Conservation (phyloP, 1,140 invertebrate genomes). For the Nomia melanderi region DNA sequence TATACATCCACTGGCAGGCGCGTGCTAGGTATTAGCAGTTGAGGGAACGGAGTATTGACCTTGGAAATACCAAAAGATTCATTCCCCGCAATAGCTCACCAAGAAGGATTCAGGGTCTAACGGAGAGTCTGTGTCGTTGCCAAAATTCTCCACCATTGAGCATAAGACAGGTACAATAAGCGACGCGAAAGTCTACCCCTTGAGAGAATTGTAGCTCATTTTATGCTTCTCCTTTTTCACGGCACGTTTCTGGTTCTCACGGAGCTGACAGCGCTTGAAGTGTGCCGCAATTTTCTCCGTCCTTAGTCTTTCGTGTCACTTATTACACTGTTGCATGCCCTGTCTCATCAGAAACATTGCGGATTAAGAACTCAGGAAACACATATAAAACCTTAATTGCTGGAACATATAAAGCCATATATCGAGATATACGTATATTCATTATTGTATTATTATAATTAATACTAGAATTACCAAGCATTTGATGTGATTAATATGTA, state of each 20-base stretch:
- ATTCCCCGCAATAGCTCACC: not conserved
- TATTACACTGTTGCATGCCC: not conserved
- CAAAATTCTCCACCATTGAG: constrained; percentile 1
- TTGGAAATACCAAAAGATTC: not conserved
- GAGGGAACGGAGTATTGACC: not conserved
- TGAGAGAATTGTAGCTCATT: not conserved
- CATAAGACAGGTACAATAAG: constrained; percentile 6
- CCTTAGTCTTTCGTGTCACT: constrained; percentile 2
- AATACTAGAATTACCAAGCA: too few species aligned
- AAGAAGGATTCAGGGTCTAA: not conserved
- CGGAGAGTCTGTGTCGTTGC: not conserved
- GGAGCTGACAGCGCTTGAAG: not conserved
- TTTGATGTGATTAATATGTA: too few species aligned
- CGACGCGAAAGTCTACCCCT: not conserved
- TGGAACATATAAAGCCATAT: too few species aligned
- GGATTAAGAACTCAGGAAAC: too few species aligned
- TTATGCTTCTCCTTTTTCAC: not conserved
- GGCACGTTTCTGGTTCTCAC: not conserved
- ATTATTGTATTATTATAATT: too few species aligned
- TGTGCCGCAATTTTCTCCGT: not conserved
- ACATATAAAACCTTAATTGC: too few species aligned
- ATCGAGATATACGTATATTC: too few species aligned
- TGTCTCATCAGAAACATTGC: not conserved
- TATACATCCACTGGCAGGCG: not conserved
- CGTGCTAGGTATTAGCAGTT: not conserved